A percentile compares a stretch with the other conserved stretches of the same genome.
Evolutionary conservation across 1,140 invertebrate genomes (phyloP).

Genomic region (Potamilus streckersoni): DNA sequence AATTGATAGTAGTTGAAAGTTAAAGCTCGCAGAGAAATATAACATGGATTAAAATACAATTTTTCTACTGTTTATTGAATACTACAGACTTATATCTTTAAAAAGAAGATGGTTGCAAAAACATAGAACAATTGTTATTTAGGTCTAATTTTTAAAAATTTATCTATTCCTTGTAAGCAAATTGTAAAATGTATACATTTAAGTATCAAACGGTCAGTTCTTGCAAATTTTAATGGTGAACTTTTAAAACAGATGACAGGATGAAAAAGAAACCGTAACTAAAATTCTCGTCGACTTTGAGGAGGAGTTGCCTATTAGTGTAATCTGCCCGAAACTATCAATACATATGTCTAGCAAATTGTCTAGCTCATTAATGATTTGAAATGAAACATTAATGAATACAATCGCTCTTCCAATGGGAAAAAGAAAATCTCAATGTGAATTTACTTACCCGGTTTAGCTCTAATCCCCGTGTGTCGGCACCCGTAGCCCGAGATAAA

Average conservation of each 20-base stretch:
- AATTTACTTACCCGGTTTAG: conserved; percentile 28
- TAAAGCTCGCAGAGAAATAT: too few relatives aligned
- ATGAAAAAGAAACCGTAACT: not conserved
- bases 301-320: not conserved
- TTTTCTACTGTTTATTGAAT: too few relatives aligned
- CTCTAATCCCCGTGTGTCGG: conserved; percentile 37
- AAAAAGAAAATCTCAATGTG: not conserved
- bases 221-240: too few relatives aligned
- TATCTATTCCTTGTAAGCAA: too few relatives aligned
- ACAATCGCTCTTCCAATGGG: not conserved
- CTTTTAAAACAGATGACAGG: not conserved
- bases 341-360: not conserved
- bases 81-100: too few relatives aligned
- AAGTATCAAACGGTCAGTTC: too few relatives aligned
- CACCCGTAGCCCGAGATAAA: conserved; percentile 44
- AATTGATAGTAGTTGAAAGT: too few relatives aligned
- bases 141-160: too few relatives aligned
- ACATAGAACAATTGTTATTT: too few relatives aligned
- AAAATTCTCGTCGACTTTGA: not conserved
- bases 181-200: too few relatives aligned
- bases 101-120: too few relatives aligned
- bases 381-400: not conserved
- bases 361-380: not conserved
- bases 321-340: not conserved
- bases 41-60: too few relatives aligned